Conservation (phyloP, 2,797 vertebrate genomes). For the Okamejei kenojei region DNA sequence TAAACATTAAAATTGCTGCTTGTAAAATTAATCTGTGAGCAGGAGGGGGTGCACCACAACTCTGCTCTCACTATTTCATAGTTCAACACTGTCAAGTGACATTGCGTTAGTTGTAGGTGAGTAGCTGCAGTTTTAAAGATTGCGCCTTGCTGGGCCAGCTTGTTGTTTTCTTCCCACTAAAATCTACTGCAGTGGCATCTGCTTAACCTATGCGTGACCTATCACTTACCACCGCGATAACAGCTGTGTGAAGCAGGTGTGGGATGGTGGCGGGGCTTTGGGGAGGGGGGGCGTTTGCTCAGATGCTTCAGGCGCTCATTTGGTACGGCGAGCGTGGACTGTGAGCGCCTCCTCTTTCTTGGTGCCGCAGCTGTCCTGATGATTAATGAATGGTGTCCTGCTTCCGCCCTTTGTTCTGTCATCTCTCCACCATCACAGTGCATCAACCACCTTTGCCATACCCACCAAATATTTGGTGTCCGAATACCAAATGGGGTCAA, state of each 20-base stretch:
- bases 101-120: not conserved
- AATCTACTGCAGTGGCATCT: slow-evolving; percentile 19
- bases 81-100: not conserved
- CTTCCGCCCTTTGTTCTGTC: not conserved
- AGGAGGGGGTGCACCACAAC: not conserved
- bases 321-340: not conserved
- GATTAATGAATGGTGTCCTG: not conserved
- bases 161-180: not conserved
- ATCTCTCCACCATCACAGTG: not conserved
- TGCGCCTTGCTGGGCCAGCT: not conserved
- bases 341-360: not conserved
- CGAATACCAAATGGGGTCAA: not conserved
- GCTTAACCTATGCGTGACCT: slow-evolving; percentile 19
- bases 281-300: not conserved
- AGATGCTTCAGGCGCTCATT: slow-evolving; percentile 3
- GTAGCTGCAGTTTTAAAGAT: not conserved
- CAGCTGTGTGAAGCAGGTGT: slow-evolving; percentile 33
- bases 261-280: not conserved
- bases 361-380: slow-evolving; percentile 5
- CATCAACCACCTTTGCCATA: not conserved
- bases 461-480: not conserved
- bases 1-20: not conserved
- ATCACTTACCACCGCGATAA: not conserved
- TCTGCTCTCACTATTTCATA: not conserved
- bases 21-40: not conserved